phyloP scores from a whole-genome alignment of 2,797 vertebrate species.

The Hydrolagus colliei region DNA sequence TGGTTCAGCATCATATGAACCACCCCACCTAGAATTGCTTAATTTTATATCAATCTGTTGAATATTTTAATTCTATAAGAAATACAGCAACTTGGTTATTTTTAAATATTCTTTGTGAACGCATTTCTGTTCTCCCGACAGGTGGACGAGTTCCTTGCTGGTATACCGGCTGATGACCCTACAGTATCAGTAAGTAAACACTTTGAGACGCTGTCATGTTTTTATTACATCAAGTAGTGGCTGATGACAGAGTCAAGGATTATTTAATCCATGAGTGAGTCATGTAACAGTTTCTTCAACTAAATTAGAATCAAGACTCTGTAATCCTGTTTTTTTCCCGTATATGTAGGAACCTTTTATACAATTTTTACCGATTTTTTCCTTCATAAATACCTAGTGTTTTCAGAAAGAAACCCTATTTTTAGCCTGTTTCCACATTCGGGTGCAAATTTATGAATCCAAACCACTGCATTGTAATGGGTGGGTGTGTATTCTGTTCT shows the following conservation, averaged over 20 bases:
- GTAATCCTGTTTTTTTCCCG: not conserved
- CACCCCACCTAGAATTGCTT: no score
- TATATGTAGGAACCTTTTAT: not conserved
- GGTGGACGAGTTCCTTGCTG: conserved; percentile 19
- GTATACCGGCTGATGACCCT: conserved; percentile 18
- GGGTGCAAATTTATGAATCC: no score
- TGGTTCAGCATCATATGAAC: no score
- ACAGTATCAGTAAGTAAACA: conserved; percentile 16
- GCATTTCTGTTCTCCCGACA: not conserved
- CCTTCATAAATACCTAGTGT: no score
- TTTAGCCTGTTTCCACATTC: no score
- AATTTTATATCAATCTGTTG: no score
- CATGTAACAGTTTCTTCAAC: not conserved
- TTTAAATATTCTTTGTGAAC: not conserved
- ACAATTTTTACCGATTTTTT: no score
- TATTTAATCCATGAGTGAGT: not conserved
- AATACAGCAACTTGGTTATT: not conserved
- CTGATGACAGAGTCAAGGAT: not conserved
- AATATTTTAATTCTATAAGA: no score
- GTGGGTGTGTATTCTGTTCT: no score
- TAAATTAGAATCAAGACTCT: not conserved
- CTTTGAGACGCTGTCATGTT: not conserved
- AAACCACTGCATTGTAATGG: no score
- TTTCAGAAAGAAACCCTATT: no score
- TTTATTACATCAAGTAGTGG: not conserved